Evolutionary conservation across 2,797 vertebrate genomes (phyloP), one percentile per base, ranked within the genome.

Genomic region (Myotis vivesi): DNA sequence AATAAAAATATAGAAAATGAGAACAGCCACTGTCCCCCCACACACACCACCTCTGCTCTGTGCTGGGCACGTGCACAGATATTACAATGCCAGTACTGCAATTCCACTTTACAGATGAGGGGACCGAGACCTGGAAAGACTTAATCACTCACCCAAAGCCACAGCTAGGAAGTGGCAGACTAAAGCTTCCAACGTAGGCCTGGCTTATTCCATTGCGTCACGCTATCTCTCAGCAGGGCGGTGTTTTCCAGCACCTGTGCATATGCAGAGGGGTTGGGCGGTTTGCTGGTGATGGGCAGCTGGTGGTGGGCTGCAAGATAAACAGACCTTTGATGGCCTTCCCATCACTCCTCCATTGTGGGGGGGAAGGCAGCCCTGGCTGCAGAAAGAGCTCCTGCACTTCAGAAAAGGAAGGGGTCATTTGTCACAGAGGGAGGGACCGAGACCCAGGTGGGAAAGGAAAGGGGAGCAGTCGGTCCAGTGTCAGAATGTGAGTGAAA

Each of bases 401-500:
- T 16, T 19, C 38, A 53, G 77, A 62, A 91, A 92, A 44, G 73
- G 64, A 92, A 30, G 15, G 33, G 68, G 41, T 30, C 68, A 49
- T 95, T 97, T 92, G 76, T 95, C 87, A 69, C 30, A 41, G 38
- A 51, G 22, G 4, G 38, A 13, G 33, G 15, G 33, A 11, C 0
- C 0, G 44, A 95, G 92, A 95, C 72, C 88, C 85, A 88, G 92
- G 85, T 90, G 96, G 92, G 80, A 71, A 92, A 57, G 55, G 49
- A 71, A 89, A 94, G 19, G 68, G 33, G 72, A 91, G 79, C 77
- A 93, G 80, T 75, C 64, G 49, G 71, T 28, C 38, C 86, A 71
- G 12, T 38, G 92, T 94, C 96, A 96, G 71, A 89, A 96, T 89
- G 73, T 51, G 87, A 92, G 90, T 76, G 73, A 85, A 94, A 93